Evolutionary conservation across 1,140 invertebrate genomes (phyloP).

Genomic region (Anthonomus grandis): DNA sequence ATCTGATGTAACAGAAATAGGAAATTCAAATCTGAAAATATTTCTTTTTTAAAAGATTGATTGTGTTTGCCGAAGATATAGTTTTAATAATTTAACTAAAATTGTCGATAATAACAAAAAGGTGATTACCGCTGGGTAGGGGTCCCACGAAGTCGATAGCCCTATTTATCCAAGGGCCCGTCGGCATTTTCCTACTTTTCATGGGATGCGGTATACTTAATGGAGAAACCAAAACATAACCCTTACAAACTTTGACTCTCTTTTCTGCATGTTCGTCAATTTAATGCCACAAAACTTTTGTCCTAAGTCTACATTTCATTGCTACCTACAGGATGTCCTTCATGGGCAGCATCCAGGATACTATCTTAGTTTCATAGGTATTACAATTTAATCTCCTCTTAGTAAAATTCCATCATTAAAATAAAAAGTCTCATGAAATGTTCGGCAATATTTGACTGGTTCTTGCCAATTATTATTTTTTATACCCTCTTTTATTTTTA

Average conservation of each 20-base stretch:
- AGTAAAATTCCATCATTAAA: slow-evolving; percentile 20
- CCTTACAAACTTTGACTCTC: slow-evolving; percentile 23
- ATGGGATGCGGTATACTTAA: slow-evolving; percentile 26
- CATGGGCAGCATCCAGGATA: slow-evolving; percentile 38
- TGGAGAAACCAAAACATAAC: slow-evolving; percentile 17
- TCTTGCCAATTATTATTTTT: slow-evolving; percentile 3
- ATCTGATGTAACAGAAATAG: slow-evolving; percentile 23
- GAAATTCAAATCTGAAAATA: slow-evolving; percentile 28
- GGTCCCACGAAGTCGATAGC: slow-evolving; percentile 34
- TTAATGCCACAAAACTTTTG: slow-evolving; percentile 47
- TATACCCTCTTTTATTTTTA: slow-evolving; percentile 4
- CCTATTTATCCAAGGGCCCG: slow-evolving; percentile 32
- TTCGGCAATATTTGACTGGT: slow-evolving; percentile 21
- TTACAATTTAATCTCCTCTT: slow-evolving; percentile 34
- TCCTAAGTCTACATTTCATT: slow-evolving; percentile 40
- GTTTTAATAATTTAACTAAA: slow-evolving; percentile 32
- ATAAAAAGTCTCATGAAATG: slow-evolving; percentile 24
- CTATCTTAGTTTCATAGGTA: slow-evolving; percentile 31
- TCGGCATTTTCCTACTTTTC: slow-evolving; percentile 30
- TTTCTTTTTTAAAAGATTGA: slow-evolving; percentile 14
- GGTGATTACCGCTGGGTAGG: slow-evolving; percentile 24
- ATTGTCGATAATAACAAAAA: slow-evolving; percentile 37
- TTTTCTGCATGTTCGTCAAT: slow-evolving; percentile 43
- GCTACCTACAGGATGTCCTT: slow-evolving; percentile 38
- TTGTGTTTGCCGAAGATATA: slow-evolving; percentile 21